Evolutionary conservation across 2,797 vertebrate genomes (phyloP), one percentile per base, ranked within the genome.

Genomic region (Sternotherus odoratus): DNA sequence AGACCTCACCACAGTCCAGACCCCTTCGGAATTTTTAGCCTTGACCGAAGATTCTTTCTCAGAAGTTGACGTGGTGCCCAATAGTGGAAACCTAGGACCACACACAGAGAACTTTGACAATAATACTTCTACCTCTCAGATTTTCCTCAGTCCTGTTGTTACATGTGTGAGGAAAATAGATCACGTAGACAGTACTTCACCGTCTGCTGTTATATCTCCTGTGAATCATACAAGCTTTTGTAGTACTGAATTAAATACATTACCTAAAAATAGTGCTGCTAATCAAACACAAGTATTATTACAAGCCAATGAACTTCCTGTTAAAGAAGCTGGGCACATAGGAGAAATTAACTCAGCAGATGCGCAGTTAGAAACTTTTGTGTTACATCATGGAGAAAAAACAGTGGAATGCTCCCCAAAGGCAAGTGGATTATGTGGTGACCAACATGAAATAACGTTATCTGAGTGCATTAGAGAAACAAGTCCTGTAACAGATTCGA

Each of bases 11-110:
- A 99, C 99, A 2, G 99, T 98, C 80, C 98, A 99, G 95, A 99
- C 99, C 0, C 99, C 99, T 4, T 99, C 99, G 0, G 99, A 99
- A 94, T 99, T 99, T 17, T 95, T 99, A 4, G 98, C 98, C 2
- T 98, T 99, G 90, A 99, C 99, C 0, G 99, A 99, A 94, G 99
- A 99, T 97, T 99, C 99, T 1, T 98, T 98, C 50, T 99, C 99
- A 0, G 99, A 99, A 96, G 98, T 96, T 53, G 99, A 99, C 9
- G 98, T 97, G 11, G 96, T 99, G 92, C 98, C 98, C n/a, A 97
- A 98, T 89, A 98, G 97, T 12, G 99, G 98, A 94, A 98, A 98
- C 17, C 94, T 97, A 48, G 94, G 81, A 3, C 97, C 96, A 28
- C 97, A 98, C 11, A 36, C 93, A 19, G 97, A 99, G 88, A 98